These are phyloP conservation scores for Montifringilla adamsi DNA, from an alignment of 2,113 vertebrate species.

Conservation along the genomic window DNA sequence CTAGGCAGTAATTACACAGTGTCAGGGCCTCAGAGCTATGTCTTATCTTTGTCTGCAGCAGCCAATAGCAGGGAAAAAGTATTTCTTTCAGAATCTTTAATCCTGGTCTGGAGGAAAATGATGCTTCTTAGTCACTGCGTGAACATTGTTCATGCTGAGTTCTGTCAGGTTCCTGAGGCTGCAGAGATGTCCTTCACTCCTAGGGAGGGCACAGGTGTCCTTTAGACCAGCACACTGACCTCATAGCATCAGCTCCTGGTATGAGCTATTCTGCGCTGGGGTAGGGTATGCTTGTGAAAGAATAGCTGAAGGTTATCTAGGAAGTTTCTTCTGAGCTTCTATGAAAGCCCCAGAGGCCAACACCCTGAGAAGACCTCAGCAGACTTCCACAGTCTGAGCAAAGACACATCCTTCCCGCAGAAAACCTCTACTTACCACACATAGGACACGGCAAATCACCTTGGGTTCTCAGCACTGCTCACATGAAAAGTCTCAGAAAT, in stretches of 20 bases:
- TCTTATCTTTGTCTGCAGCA: neutral
- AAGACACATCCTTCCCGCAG: neutral
- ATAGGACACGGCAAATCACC: rapidly evolving
- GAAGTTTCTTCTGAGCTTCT: neutral
- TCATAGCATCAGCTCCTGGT: neutral
- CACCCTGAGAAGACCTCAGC: neutral
- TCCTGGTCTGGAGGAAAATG: neutral
- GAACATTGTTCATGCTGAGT: neutral
- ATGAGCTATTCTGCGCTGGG: neutral
- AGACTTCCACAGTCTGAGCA: neutral
- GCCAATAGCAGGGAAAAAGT: neutral
- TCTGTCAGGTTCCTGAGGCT: neutral
- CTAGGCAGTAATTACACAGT: neutral
- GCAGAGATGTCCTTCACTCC: neutral
- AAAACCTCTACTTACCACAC: neutral
- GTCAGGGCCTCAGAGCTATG: neutral
- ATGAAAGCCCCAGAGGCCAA: neutral
- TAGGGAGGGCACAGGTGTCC: neutral
- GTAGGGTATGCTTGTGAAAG: neutral
- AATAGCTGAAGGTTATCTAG: neutral
- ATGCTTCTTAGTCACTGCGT: neutral
- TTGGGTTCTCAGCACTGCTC: neutral
- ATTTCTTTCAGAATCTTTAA: neutral
- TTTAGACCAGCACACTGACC: neutral
- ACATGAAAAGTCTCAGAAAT: neutral